Conservation (phyloP, 2,888 invertebrate genomes). For the Gryllus longicercus region DNA sequence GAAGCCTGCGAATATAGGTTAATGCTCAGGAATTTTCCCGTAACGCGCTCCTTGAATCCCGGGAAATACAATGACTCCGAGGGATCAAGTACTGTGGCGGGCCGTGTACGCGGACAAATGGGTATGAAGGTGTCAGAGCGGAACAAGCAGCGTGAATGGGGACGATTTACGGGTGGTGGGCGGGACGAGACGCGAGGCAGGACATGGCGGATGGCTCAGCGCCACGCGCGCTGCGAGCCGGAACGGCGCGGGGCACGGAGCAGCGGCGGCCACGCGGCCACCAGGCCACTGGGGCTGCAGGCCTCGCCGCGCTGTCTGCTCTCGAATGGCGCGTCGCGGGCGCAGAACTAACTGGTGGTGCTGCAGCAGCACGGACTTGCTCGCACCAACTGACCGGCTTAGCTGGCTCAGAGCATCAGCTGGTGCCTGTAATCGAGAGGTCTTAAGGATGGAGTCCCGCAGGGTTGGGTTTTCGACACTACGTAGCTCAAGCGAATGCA, state of each 20-base stretch:
- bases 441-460: neutral
- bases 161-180: neutral
- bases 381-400: neutral
- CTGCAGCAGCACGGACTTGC: neutral
- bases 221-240: neutral
- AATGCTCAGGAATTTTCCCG: neutral
- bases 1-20: too few species aligned
- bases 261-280: neutral
- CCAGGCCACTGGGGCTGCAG: neutral
- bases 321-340: neutral
- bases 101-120: neutral
- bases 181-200: neutral
- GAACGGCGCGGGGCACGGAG: neutral
- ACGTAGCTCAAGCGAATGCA: too few species aligned
- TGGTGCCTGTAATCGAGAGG: too few species aligned
- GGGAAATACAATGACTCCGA: neutral
- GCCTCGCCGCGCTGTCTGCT: too few species aligned
- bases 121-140: neutral
- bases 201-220: neutral
- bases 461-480: neutral
- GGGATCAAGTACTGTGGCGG: slow-evolving; percentile 11
- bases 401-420: too few species aligned
- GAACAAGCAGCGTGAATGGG: neutral
- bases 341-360: neutral
- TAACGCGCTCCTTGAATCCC: neutral